Base-by-base conservation (phyloP, 2,888 invertebrate species). In the Aquatica leii region DNA sequence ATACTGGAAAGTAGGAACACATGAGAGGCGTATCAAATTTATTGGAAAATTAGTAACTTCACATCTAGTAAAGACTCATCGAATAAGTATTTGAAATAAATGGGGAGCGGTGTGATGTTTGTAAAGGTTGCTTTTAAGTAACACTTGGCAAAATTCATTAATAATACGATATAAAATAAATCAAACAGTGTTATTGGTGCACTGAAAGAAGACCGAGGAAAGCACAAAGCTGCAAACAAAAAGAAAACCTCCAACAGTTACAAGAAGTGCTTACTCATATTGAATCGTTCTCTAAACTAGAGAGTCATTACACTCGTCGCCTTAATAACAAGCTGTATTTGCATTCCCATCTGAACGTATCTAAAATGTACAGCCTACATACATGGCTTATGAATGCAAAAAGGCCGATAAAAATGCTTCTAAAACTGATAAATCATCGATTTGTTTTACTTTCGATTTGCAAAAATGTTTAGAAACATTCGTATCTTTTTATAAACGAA, bases 401-500 rank as follows among this genome's bases (percentile, higher is more conserved):
- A 9, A 1, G n/a, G 15, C 2, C 8, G 15, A 50, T 9, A 15
- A 14, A 34, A n/a, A 50, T 50, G 31, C 6, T 34, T 31, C 34
- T n/a, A n/a, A n/a, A n/a, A n/a, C n/a, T n/a, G n/a, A n/a, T n/a
- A n/a, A n/a, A n/a, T n/a, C n/a, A n/a, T n/a, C n/a, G n/a, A n/a
- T n/a, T n/a, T n/a, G n/a, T n/a, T n/a, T n/a, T n/a, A n/a, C n/a
- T n/a, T n/a, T 50, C 34, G 50, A 50, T 34, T 5, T 50, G 9
- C 50, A 50, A 12, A 24, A 50, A 15, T 50, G 50, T 34, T 8
- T 50, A n/a, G 12, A 24, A 34, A 50, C 50, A 1, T 34, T 34
- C 2, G 14, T 31, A 15, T 50, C 34, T 11, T n/a, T n/a, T n/a
- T n/a, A n/a, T n/a, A n/a, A n/a, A n/a, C n/a, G n/a, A n/a, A n/a